Conservation (phyloP, 2,888 invertebrate species). For the Listrodromus nycthemerus region DNA sequence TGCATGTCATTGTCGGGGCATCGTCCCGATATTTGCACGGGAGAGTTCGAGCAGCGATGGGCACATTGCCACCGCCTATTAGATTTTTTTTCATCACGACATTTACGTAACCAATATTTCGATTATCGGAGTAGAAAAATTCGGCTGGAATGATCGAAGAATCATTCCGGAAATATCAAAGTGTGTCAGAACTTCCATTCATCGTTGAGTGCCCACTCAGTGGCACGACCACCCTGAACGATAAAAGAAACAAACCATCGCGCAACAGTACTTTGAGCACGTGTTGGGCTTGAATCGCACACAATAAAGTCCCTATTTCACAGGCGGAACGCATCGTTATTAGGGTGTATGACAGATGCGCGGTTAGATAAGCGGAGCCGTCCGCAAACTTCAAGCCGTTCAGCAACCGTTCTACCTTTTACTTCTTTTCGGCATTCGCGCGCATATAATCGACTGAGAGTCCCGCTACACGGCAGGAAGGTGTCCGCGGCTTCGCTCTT, state of each 20-base stretch:
- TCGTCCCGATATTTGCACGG: neutral
- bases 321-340: slow-evolving; percentile 75
- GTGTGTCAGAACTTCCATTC: neutral
- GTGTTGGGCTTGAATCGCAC: slow-evolving; percentile 64
- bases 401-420: slow-evolving; percentile 52
- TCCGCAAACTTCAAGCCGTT: slow-evolving; percentile 31
- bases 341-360: slow-evolving; percentile 82
- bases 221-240: neutral
- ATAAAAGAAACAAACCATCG: neutral
- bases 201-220: neutral
- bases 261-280: neutral
- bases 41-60: neutral
- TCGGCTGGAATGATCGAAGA: too few species aligned
- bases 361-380: slow-evolving; percentile 71
- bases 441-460: slow-evolving; percentile 39
- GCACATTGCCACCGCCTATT: too few species aligned
- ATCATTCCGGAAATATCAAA: neutral
- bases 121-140: neutral
- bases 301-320: slow-evolving; percentile 70
- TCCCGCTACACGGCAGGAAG: slow-evolving; percentile 21
- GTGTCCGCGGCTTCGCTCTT: slow-evolving; percentile 29
- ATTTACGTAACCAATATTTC: neutral
- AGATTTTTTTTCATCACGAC: neutral
- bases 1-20: slow-evolving; percentile 56
- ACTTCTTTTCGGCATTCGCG: slow-evolving; percentile 18